Percentiles rank a stretch among this genome's conserved stretches.
These are phyloP conservation scores for Cladorhizidae sp. DNA, from an alignment of 37 sponge, comb jelly and placozoan species.

Conservation along the genomic window DNA sequence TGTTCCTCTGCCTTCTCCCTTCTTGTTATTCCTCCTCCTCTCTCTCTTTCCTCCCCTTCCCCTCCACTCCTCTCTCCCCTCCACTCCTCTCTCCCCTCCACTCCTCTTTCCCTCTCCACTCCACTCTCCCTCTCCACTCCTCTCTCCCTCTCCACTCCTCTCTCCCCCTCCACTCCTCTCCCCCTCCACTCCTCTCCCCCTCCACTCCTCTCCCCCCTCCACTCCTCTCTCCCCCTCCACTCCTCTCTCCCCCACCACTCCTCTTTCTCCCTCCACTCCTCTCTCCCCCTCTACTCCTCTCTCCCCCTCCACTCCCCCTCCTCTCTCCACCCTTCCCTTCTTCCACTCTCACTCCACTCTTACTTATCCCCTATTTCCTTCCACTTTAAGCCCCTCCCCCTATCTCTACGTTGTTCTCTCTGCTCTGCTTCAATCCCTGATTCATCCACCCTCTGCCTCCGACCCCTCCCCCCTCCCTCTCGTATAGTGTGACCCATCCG, in stretches of 20 bases:
- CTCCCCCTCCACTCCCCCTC: neutral
- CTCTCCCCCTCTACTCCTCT: neutral
- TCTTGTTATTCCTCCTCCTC: neutral
- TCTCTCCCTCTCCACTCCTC: neutral
- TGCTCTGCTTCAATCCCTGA: neutral
- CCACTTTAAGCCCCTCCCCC: neutral
- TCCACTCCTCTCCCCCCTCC: neutral
- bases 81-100: neutral
- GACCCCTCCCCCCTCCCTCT: neutral
- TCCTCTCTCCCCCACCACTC: neutral
- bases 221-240: neutral
- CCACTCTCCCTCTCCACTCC: neutral
- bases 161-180: neutral
- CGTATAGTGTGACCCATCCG: slow-evolving; percentile 62
- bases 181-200: neutral
- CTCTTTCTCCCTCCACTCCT: neutral
- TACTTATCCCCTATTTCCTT: neutral
- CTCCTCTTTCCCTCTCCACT: neutral
- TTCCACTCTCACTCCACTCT: neutral
- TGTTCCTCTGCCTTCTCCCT: neutral
- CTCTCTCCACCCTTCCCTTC: neutral
- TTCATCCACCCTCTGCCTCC: neutral
- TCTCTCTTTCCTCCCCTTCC: neutral
- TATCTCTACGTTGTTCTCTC: neutral
- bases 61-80: neutral